phyloP scores from a whole-genome alignment of 1,140 invertebrate genomes.

The Macrostomum lignano region DNA sequence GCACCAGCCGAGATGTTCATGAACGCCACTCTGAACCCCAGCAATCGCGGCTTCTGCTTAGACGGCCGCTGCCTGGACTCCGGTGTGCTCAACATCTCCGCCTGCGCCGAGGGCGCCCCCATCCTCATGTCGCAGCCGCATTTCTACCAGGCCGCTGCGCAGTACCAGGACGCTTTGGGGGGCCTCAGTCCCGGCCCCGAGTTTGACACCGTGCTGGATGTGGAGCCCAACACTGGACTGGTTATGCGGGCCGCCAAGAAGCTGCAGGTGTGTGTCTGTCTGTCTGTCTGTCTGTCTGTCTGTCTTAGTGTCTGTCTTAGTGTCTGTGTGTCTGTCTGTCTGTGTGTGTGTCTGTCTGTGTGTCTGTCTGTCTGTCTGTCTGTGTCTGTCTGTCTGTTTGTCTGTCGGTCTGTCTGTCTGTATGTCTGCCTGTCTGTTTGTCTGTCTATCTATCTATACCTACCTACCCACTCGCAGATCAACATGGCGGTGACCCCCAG shows the following conservation, averaged over 20 bases:
- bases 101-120: slow-evolving; percentile 10
- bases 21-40: slow-evolving; percentile 11
- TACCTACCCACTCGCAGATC: too few species aligned
- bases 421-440: too few species aligned
- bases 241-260: slow-evolving; percentile 9
- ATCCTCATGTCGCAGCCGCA: slow-evolving; percentile 11
- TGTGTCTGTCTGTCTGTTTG: too few species aligned
- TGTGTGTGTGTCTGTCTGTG: too few species aligned
- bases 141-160: slow-evolving; percentile 10
- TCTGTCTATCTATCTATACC: too few species aligned
- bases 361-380: too few species aligned
- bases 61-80: slow-evolving; percentile 10
- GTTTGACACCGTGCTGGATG: slow-evolving; percentile 1
- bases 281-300: too few species aligned
- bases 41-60: slow-evolving; percentile 15
- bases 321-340: too few species aligned
- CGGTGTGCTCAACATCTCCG: slow-evolving; percentile 13
- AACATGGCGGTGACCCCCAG: too few species aligned
- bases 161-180: slow-evolving; percentile 6
- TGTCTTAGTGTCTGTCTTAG: too few species aligned
- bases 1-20: slow-evolving; percentile 11
- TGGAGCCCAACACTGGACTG: slow-evolving; percentile 6
- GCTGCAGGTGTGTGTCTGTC: slow-evolving; percentile 8
- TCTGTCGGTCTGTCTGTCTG: too few species aligned
- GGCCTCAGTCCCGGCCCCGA: neutral